Percentiles rank a stretch among this genome's conserved stretches.
Evolutionary conservation across 2,797 vertebrate species (phyloP).

Genomic region (Myoxocephalus aenaeus): DNA sequence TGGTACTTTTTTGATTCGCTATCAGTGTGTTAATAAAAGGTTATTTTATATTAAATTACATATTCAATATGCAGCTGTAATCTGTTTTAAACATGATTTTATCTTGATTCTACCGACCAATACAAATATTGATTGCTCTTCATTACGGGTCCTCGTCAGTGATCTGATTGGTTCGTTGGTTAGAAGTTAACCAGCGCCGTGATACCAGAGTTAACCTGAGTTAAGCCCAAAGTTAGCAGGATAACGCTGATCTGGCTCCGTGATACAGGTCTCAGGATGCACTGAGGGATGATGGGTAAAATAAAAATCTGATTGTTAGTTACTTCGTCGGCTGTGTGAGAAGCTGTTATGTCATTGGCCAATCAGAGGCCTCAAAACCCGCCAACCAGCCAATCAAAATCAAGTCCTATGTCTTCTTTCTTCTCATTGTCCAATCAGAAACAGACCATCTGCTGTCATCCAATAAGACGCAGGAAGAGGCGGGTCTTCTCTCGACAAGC

Average conservation of each 20-base stretch:
- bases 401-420: not conserved
- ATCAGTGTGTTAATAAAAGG: not conserved
- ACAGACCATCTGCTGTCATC: conserved; percentile 10
- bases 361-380: conserved; percentile 35
- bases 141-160: not conserved
- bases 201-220: too few relatives aligned
- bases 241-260: not conserved
- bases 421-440: conserved; percentile 25
- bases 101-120: not conserved
- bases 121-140: not conserved
- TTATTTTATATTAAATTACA: not conserved
- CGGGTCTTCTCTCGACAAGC: conserved; percentile 42
- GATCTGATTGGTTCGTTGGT: too few relatives aligned
- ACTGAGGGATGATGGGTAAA: conserved; percentile 47
- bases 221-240: not conserved
- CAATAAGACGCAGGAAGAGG: conserved; percentile 38
- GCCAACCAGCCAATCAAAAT: conserved; percentile 17
- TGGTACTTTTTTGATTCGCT: too few relatives aligned
- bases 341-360: conserved; percentile 31
- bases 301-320: not conserved
- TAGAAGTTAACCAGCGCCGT: too few relatives aligned
- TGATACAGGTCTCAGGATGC: conserved; percentile 22
- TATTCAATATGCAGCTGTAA: not conserved
- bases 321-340: conserved; percentile 15
- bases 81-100: not conserved